Evolutionary conservation across 1,140 invertebrate species (phyloP).

Genomic region (Drosophila quadrilineata): DNA sequence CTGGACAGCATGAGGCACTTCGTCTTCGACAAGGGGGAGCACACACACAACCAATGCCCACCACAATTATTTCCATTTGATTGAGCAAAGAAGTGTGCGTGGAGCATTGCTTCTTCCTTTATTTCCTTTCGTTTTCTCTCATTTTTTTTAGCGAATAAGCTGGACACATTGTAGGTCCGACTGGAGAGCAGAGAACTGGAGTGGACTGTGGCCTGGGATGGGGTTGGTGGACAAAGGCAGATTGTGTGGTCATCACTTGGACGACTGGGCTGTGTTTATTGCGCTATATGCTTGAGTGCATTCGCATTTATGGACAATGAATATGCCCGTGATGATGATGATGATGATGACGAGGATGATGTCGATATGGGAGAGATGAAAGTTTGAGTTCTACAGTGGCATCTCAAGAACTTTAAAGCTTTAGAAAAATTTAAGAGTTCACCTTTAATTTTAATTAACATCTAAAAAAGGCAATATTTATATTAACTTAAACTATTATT

Average conservation of each 20-base stretch:
- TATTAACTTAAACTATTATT: no score
- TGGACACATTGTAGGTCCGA: slow-evolving; percentile 52
- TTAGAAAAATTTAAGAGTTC: no score
- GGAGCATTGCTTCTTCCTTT: slow-evolving; percentile 42
- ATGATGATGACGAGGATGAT: slow-evolving; percentile 2
- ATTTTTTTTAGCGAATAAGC: slow-evolving; percentile 23
- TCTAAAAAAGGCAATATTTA: no score
- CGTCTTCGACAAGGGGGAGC: slow-evolving; percentile 43
- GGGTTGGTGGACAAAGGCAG: background rate
- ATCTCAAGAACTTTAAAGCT: no score
- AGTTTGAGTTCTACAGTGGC: slow-evolving; percentile 36
- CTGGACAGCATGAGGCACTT: slow-evolving; percentile 49
- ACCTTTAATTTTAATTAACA: no score
- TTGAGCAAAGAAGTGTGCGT: slow-evolving; percentile 75
- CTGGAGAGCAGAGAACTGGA: no score
- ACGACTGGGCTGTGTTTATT: slow-evolving; percentile 58
- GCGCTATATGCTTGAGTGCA: slow-evolving; percentile 74
- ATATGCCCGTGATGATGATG: slow-evolving; percentile 16
- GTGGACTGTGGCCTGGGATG: no score
- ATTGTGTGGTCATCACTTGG: slow-evolving; percentile 66
- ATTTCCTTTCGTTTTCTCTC: background rate
- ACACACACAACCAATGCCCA: no score
- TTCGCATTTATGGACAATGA: slow-evolving; percentile 50
- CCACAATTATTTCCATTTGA: slow-evolving; percentile 78
- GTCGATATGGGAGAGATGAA: slow-evolving; percentile 20